Conservation (phyloP, 2,797 vertebrate species). For the Argentina silus region DNA sequence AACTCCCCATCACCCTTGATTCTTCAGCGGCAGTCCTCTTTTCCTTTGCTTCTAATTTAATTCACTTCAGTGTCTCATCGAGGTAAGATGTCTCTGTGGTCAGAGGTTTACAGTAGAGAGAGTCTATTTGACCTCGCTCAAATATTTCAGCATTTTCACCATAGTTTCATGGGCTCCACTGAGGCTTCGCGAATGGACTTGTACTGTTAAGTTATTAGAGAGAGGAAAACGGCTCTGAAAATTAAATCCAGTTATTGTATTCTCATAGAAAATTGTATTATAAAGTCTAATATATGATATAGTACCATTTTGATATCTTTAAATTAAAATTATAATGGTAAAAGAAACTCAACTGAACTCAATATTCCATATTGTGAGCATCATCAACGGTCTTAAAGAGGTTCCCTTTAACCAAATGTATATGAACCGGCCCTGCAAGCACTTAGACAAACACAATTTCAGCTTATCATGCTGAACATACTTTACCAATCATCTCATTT, state of each 20-base stretch:
- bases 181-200: neutral
- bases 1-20: neutral
- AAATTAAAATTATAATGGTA: neutral
- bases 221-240: neutral
- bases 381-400: constrained; percentile 12
- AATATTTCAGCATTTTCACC: too few relatives aligned
- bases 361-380: neutral
- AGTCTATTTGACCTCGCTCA: too few relatives aligned
- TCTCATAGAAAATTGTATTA: neutral
- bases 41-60: neutral
- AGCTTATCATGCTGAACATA: constrained; percentile 59
- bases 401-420: neutral
- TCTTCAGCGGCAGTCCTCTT: neutral
- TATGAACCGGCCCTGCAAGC: constrained; percentile 43
- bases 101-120: too few relatives aligned
- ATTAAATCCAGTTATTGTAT: neutral
- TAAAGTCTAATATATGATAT: neutral
- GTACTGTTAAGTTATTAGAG: neutral
- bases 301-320: constrained; percentile 1
- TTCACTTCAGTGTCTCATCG: neutral
- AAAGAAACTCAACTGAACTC: neutral
- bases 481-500: constrained; percentile 70
- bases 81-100: neutral
- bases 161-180: too few relatives aligned
- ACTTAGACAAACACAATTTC: constrained; percentile 65